Conservation (phyloP, 2,797 vertebrate genomes). For the Urosaurus nigricauda region DNA sequence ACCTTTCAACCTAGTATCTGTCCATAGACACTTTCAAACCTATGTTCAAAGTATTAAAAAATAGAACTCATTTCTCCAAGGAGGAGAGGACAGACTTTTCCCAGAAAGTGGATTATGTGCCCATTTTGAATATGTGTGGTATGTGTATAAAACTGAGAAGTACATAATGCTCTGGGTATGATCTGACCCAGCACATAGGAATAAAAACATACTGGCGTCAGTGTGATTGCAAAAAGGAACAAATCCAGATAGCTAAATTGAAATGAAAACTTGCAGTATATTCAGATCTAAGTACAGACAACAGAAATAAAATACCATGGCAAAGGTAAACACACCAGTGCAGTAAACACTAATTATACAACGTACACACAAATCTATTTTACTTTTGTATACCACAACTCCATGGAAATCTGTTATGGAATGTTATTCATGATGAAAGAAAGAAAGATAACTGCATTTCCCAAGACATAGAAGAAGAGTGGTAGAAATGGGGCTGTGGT, state of each 20-base stretch:
- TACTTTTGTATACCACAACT: constrained; percentile 13
- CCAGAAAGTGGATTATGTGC: neutral
- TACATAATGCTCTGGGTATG: neutral
- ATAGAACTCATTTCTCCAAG: no score
- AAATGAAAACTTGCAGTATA: constrained; percentile 1
- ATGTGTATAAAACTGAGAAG: neutral
- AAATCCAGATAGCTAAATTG: constrained; percentile 9
- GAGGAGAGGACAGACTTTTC: neutral
- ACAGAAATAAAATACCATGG: constrained; percentile 6
- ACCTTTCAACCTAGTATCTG: neutral
- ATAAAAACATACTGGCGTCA: neutral
- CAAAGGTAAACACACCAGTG: neutral
- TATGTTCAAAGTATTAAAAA: neutral
- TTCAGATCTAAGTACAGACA: constrained; percentile 1
- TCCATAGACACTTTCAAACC: neutral
- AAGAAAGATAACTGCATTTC: no score
- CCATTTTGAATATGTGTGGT: neutral
- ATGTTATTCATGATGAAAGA: neutral
- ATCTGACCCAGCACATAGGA: neutral
- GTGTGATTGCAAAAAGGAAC: neutral
- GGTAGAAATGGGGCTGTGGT: constrained; percentile 4
- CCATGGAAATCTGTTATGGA: constrained; percentile 47
- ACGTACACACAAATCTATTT: neutral
- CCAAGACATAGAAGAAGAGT: no score
- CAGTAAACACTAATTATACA: neutral